phyloP scores from a whole-genome alignment of 2,888 invertebrate genomes.

The Drosophila meridiana region DNA sequence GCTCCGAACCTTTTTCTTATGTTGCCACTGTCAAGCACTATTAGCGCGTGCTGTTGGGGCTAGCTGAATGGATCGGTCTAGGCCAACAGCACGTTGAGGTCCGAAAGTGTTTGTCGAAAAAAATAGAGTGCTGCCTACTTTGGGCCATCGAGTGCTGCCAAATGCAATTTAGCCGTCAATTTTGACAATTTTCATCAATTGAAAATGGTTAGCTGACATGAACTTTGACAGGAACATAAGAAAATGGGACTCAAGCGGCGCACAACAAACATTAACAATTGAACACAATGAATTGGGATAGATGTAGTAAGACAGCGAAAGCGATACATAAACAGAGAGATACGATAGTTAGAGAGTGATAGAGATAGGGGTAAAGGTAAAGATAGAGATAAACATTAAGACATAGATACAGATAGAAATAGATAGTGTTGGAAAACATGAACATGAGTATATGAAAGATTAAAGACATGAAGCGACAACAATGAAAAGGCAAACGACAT shows the following conservation, averaged over 20 bases:
- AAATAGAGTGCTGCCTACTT: not conserved
- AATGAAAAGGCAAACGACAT: slow-evolving; percentile 7
- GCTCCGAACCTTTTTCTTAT: slow-evolving; percentile 27
- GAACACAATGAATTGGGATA: slow-evolving; percentile 13
- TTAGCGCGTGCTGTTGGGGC: not conserved
- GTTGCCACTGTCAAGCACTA: slow-evolving; percentile 5
- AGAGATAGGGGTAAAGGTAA: not conserved
- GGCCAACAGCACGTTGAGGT: not conserved
- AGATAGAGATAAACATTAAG: not conserved
- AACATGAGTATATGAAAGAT: not conserved
- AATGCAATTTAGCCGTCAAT: not conserved
- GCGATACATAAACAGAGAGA: not conserved
- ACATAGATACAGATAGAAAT: not conserved
- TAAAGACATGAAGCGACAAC: slow-evolving; percentile 8
- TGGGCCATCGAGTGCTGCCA: slow-evolving; percentile 3
- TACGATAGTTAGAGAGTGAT: not conserved
- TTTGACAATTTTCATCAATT: slow-evolving; percentile 3
- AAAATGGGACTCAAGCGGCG: slow-evolving; percentile 21
- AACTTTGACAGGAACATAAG: slow-evolving; percentile 18
- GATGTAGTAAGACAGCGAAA: not conserved
- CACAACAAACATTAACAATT: slow-evolving; percentile 28
- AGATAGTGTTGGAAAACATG: not conserved
- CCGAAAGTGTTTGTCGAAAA: not conserved
- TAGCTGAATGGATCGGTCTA: not conserved
- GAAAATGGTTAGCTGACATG: not conserved